Conservation (phyloP, 1,140 invertebrate species). For the Bombyx mori region ASM3026992v2 NC_085131.1:4031501-4032000, state of each 20-base stretch:
- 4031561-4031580: constrained; percentile 7
- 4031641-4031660: constrained; percentile 93
- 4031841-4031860: no score
- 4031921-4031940: no score
- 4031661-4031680: constrained; percentile 89
- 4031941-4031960: no score
- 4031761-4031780: no score
- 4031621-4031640: constrained; percentile 84
- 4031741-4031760: neutral
- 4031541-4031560: constrained; percentile 17
- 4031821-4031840: no score
- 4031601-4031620: constrained; percentile 53
- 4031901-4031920: no score
- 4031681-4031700: constrained; percentile 89
- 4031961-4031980: no score
- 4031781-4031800: no score
- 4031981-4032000: no score
- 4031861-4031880: no score
- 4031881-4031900: no score
- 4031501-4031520: constrained; percentile 96
- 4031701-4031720: constrained; percentile 86
- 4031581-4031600: constrained; percentile 19
- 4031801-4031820: no score
- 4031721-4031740: constrained; percentile 44
- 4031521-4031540: constrained; percentile 75